These are phyloP conservation scores for Sphyrna mokarran DNA, from an alignment of 2,113 vertebrate genomes.

Conservation along the genomic window DNA sequence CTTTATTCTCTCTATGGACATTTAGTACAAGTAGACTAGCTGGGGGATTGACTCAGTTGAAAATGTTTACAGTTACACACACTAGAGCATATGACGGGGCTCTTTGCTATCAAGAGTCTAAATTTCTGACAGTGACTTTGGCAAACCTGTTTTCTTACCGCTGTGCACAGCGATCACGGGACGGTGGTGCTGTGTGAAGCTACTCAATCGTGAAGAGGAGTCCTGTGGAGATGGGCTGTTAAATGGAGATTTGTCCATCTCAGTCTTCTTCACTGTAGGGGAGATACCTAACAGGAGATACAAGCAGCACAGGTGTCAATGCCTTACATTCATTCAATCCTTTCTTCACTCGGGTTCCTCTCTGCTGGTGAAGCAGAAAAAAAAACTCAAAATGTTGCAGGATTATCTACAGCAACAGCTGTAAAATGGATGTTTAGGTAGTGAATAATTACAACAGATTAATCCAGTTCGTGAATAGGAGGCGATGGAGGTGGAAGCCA, in stretches of 20 bases:
- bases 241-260: constrained; percentile 81
- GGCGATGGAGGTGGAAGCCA: not conserved
- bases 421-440: not conserved
- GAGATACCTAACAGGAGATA: constrained; percentile 68
- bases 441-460: not conserved
- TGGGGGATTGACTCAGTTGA: not conserved
- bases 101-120: not conserved
- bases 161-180: constrained; percentile 96
- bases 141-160: constrained; percentile 59
- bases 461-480: not conserved
- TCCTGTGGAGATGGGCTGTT: constrained; percentile 88
- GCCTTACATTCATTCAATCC: not conserved
- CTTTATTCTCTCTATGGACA: not conserved
- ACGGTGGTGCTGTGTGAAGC: constrained; percentile 94
- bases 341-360: not conserved
- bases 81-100: not conserved
- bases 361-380: constrained; percentile 1
- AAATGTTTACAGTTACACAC: not conserved
- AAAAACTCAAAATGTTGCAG: not conserved
- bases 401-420: not conserved
- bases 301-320: constrained; percentile 15
- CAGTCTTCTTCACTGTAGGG: constrained; percentile 89
- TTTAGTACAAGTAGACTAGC: not conserved
- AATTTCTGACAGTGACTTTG: not conserved
- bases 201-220: constrained; percentile 80